These are phyloP conservation scores for Zaprionus obscuricornis DNA, from an alignment of 2,888 invertebrate genomes.

Conservation along the genomic window DNA sequence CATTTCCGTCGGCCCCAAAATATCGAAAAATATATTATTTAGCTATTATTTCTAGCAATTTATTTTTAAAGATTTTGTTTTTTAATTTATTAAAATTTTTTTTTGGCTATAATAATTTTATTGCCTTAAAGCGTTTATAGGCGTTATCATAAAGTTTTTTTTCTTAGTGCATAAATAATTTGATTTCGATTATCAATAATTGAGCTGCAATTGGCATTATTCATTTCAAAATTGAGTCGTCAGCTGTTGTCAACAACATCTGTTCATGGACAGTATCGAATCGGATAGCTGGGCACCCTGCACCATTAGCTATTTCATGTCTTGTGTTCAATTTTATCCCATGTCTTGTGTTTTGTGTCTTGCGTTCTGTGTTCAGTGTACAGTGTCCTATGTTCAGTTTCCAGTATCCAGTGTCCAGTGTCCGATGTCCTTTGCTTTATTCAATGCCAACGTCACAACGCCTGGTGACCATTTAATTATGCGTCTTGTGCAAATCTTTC, in stretches of 20 bases:
- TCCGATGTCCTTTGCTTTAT: not conserved
- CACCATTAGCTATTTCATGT: too few relatives aligned
- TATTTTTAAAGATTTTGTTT: not conserved
- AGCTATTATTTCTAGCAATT: not conserved
- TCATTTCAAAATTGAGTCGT: conserved; percentile 20
- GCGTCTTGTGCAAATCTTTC: conserved; percentile 60
- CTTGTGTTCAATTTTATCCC: too few relatives aligned
- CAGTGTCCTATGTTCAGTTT: too few relatives aligned
- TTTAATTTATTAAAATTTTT: not conserved
- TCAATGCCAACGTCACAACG: conserved; percentile 38
- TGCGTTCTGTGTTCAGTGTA: too few relatives aligned
- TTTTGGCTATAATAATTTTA: not conserved
- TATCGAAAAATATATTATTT: conserved; percentile 11
- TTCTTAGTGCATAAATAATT: conserved; percentile 44
- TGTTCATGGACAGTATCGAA: too few relatives aligned
- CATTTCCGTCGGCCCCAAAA: conserved; percentile 58
- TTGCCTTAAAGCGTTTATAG: too few relatives aligned
- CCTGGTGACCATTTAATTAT: conserved; percentile 61
- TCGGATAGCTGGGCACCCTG: too few relatives aligned
- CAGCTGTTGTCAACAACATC: not conserved
- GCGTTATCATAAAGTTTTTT: too few relatives aligned
- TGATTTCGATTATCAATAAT: conserved; percentile 55
- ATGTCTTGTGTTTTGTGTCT: not conserved
- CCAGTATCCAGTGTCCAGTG: not conserved
- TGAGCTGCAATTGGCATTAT: conserved; percentile 50